Base-by-base conservation (phyloP, 1,140 invertebrate species). In the Pristionchus pacificus region DNA sequence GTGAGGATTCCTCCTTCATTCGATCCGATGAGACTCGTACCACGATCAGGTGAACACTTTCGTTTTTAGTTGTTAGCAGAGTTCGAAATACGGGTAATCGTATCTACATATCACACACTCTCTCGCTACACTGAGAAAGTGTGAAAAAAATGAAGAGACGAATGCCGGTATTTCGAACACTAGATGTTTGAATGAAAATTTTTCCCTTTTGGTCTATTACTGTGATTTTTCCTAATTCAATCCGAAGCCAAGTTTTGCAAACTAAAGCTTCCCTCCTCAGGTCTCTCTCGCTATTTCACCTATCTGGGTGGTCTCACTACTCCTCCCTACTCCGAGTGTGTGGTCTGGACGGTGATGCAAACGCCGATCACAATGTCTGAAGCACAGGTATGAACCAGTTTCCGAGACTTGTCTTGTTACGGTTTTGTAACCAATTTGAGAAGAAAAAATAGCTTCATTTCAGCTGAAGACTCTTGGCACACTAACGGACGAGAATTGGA, bases 301-400 rank as follows among this genome's bases (percentile, higher is more conserved):
- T 83, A 80, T 32, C 73, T 57, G 10, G 80, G 81, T 0, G 82
- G 79, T 13, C 60, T 83, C 24, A 82, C 79, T 3, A 83, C 81
- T 1, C 80, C 78, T 2, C 80, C 80, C 31, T 77, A 68, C 57
- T 74, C 60, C 66, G 79, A 80, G 69, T 79, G 77, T 74, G 81
- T 83, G 25, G 74, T 74, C 2, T 81, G 81, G 78, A 60, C 49
- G 24, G 65, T 74, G 60, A 29, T 55, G 31, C 38, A 75, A 65
- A 60, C n/a, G 32, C 65, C 38, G 1, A 66, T 78, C 60, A 66
- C 32, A 65, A 71, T 79, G 33, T 64, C 70, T 13, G 28, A 27
- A 19, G 29, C 10, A 25, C 68, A 66, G 58, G 31, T 69, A 55
- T 25, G 25, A 10, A 61, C 29, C n/a, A 61, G 15, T 15, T 57